Evolutionary conservation across 2,888 invertebrate species (phyloP), one percentile per base, ranked within the genome.

Genomic region (Chorisops tibialis): DNA sequence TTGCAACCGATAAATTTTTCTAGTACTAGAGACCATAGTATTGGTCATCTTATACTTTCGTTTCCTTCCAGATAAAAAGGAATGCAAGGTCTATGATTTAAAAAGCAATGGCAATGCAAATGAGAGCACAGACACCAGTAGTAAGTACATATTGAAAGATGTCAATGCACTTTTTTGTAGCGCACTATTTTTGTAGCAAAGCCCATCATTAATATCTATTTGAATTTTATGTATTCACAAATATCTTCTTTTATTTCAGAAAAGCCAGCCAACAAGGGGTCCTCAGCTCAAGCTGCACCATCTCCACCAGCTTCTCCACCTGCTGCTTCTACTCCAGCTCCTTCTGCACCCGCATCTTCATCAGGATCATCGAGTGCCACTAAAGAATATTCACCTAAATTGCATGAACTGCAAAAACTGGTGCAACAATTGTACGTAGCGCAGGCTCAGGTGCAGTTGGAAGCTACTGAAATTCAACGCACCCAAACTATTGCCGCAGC

Each of bases 401-500:
- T 52, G 9, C 43, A 43, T n/a, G 64, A 64, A 22, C 24, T 77
- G 49, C 72, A 72, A 35, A 69, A 63, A n/a, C 65, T 77, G 3
- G 70, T 77, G 11, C 77, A 77, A 56, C 75, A 76, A 51, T 64
- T 77, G 47, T 77, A 76, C 62, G 71, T 76, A 38, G 77, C 77
- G 2, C 77, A 77, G 67, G 77, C 77, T 1, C 71, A 79, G 45
- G 78, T 79, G 0, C 77, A 78, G 62, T 68, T 77, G 41, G 78
- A 79, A 68, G 76, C 76, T 1, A 70, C 71, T 0, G 78, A 79
- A 68, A 78, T 78, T 14, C 73, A 73, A 51, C 74, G 75, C 59
- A 73, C 77, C 0, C 77, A 79, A 61, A 70, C 73, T 0, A 70
- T 78, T n/a, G 78, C 78, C 12, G 70, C 68, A 19, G 67, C 72